phyloP scores from a whole-genome alignment of 2,113 vertebrate species.

The Phrynosoma blainvillii region DNA sequence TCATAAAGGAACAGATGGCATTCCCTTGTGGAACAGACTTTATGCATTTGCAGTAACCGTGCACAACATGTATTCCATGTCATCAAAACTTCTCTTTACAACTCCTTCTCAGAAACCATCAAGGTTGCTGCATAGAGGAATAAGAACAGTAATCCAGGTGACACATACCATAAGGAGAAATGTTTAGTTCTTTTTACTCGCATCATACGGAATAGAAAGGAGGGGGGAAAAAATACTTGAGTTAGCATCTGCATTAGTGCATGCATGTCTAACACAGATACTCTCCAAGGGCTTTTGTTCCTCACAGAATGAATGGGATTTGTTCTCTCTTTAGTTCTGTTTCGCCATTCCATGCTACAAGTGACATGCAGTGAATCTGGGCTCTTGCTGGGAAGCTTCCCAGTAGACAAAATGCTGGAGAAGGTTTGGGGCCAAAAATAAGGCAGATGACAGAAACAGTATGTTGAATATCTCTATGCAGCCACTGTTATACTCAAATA shows the following conservation, averaged over 20 bases:
- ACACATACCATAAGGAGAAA: background rate
- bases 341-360: background rate
- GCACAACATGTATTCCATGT: background rate
- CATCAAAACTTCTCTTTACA: background rate
- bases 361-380: background rate
- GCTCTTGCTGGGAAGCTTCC: background rate
- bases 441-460: background rate
- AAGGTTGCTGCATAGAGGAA: background rate
- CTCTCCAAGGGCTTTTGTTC: background rate
- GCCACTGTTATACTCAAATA: background rate
- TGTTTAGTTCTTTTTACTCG: background rate
- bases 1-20: slow-evolving; percentile 20
- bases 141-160: background rate
- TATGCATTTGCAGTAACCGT: background rate
- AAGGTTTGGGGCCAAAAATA: background rate
- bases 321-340: background rate
- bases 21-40: background rate
- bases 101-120: background rate
- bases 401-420: background rate
- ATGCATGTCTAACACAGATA: slow-evolving; percentile 10
- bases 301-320: slow-evolving; percentile 21
- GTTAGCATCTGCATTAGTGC: background rate
- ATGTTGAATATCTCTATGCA: background rate
- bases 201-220: background rate
- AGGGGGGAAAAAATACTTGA: too few relatives aligned